These are phyloP conservation scores for Ectobius pallidus DNA, from an alignment of 2,888 invertebrate genomes.

Conservation along the genomic window DNA sequence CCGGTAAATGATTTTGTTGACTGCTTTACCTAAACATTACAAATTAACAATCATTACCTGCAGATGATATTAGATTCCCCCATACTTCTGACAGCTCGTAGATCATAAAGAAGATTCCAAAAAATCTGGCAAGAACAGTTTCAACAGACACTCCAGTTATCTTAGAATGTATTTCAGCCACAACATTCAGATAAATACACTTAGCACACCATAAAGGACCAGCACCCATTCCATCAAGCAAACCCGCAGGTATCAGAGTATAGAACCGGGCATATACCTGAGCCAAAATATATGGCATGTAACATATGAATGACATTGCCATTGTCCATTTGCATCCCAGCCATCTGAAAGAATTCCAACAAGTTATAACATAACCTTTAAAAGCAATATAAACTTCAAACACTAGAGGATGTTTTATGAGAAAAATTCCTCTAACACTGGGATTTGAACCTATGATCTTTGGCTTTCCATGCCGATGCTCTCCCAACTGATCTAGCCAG, in stretches of 20 bases:
- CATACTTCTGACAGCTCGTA: conserved; percentile 60
- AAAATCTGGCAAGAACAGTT: background rate
- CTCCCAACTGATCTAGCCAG: too few species aligned
- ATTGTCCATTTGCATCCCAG: conserved; percentile 57
- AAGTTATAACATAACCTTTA: too few species aligned
- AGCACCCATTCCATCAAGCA: conserved; percentile 59
- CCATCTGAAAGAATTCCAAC: conserved; percentile 6
- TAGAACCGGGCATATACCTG: conserved; percentile 59
- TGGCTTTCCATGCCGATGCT: too few species aligned
- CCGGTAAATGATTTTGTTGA: background rate
- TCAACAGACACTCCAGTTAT: conserved; percentile 4
- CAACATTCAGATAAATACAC: conserved; percentile 59
- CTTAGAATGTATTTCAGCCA: conserved; percentile 16
- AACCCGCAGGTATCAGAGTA: conserved; percentile 53
- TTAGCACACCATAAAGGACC: conserved; percentile 64
- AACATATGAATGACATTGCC: conserved; percentile 57
- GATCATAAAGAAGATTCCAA: conserved; percentile 61
- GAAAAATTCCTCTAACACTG: too few species aligned
- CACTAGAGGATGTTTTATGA: too few species aligned
- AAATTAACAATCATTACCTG: too few species aligned
- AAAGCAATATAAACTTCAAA: too few species aligned
- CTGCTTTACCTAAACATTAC: background rate
- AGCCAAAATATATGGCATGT: conserved; percentile 59
- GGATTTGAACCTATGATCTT: too few species aligned
- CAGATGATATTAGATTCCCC: conserved; percentile 58